Conservation (phyloP, 2,113 vertebrate genomes). For the Tauraco erythrolophus region DNA sequence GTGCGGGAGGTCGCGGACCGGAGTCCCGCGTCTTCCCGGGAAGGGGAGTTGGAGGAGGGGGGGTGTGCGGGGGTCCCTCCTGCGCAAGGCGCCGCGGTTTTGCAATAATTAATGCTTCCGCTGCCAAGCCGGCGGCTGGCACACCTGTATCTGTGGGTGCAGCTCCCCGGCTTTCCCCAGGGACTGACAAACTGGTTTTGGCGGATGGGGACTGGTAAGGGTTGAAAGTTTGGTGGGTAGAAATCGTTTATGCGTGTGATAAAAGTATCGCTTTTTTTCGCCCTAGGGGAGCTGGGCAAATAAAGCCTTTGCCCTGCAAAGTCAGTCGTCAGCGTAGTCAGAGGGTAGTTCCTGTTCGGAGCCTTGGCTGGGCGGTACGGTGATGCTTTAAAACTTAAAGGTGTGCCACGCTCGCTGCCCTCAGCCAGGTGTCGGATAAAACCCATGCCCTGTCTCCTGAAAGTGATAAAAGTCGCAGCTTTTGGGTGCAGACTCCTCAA, state of each 20-base stretch:
- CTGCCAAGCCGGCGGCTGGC: background rate
- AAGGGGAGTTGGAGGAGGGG: too few relatives aligned
- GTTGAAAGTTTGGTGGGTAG: background rate
- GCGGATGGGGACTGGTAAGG: background rate
- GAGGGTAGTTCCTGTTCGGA: accelerated
- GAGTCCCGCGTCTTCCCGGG: too few relatives aligned
- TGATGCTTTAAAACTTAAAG: accelerated
- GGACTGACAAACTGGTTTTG: background rate
- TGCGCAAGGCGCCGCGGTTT: accelerated
- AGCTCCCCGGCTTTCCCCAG: background rate
- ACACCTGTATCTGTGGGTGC: background rate
- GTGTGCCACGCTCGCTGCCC: background rate
- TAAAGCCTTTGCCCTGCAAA: background rate
- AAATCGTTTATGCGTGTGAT: accelerated
- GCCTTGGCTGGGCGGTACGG: background rate
- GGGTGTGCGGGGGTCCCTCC: too few relatives aligned
- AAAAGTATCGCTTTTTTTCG: background rate
- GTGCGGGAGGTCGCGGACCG: too few relatives aligned
- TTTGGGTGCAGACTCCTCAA: accelerated
- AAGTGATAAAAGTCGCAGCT: accelerated
- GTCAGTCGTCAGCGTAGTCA: accelerated
- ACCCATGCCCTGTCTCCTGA: background rate
- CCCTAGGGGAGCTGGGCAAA: background rate
- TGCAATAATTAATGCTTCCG: accelerated
- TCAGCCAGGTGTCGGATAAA: background rate